Base-by-base conservation (phyloP, 1,140 invertebrate genomes). In the Drosophila kepulauana region DNA sequence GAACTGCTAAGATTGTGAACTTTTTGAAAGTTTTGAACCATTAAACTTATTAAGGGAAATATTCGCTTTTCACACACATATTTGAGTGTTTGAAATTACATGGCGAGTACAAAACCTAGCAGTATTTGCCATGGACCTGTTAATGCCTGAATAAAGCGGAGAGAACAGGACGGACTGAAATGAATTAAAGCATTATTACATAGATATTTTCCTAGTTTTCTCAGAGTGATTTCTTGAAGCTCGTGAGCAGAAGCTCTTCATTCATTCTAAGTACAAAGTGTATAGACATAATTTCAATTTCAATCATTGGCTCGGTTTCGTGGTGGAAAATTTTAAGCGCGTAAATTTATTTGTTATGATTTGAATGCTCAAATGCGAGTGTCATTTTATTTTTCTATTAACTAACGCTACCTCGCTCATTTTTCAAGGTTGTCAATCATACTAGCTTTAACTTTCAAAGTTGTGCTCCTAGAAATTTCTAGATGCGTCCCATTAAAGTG, bases 391-490 rank as follows among this genome's bases (percentile, higher is more conserved):
- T 38, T 38, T 38, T 38, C 8, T 38, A 38, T 10, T 38, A 38
- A 10, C 35, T 38, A 38, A 10, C 35, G 30, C 38, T 13, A 43
- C 28, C 10, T 38, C 16, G 5, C 33, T 51, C 6, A 1, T 16
- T 20, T 58, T 70, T 64, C 67, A 75, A 75, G 67, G 73, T 71
- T 75, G 25, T 33, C 30, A 57, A 49, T 51, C 66, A 69, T 8
- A 52, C 2, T 46, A 49, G 35, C 35, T 38, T 38, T 13, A 57
- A 63, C 41, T 69, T 56, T 38, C 3, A 43, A 48, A 69, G 33
- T 46, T 41, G n/a, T 25, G 58, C 75, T 78, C 5, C 35, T 41
- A 45, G 75, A 78, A 75, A 71, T 62, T 79, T 82, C 81, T 58
- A 79, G 67, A 66, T 59, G 38, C 56, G 49, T 15, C 1, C 57